Evolutionary conservation across 2,888 invertebrate species (phyloP).

Genomic region (Lasioglossum figueresi): DNA sequence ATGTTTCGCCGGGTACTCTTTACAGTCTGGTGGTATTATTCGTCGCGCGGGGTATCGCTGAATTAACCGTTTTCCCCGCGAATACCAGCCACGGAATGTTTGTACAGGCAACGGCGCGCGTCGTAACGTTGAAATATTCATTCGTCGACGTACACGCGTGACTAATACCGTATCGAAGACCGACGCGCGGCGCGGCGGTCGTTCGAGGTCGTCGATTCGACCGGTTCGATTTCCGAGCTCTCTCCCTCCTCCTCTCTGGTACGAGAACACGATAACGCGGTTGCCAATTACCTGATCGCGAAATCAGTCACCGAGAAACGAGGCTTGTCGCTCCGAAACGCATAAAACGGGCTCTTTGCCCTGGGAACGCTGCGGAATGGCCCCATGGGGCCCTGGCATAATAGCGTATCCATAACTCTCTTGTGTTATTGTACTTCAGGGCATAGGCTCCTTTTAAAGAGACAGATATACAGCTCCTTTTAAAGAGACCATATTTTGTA

Average conservation of each 20-base stretch:
- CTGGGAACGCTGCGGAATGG: background rate
- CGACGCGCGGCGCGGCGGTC: conserved; percentile 25
- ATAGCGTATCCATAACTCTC: background rate
- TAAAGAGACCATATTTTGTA: background rate
- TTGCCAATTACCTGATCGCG: background rate
- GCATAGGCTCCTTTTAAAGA: too few species aligned
- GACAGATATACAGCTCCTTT: too few species aligned
- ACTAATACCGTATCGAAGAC: conserved; percentile 44
- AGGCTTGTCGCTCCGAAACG: background rate
- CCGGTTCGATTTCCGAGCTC: conserved; percentile 42
- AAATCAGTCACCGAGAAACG: background rate
- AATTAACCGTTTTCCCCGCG: conserved; percentile 26
- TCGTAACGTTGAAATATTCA: conserved; percentile 58
- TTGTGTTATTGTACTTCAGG: too few species aligned
- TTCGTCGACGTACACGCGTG: conserved; percentile 41
- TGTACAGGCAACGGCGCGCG: conserved; percentile 38
- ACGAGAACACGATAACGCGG: conserved; percentile 24
- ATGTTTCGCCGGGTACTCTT: background rate
- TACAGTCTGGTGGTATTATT: conserved; percentile 11
- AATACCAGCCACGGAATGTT: conserved; percentile 35
- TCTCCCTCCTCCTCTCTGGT: too few species aligned
- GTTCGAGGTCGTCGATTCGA: conserved; percentile 51
- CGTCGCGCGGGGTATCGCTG: conserved; percentile 7
- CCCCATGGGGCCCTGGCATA: background rate
- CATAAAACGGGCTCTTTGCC: background rate